Evolutionary conservation across 2,888 invertebrate genomes (phyloP).

Genomic region (Pediacus dermestoides): DNA sequence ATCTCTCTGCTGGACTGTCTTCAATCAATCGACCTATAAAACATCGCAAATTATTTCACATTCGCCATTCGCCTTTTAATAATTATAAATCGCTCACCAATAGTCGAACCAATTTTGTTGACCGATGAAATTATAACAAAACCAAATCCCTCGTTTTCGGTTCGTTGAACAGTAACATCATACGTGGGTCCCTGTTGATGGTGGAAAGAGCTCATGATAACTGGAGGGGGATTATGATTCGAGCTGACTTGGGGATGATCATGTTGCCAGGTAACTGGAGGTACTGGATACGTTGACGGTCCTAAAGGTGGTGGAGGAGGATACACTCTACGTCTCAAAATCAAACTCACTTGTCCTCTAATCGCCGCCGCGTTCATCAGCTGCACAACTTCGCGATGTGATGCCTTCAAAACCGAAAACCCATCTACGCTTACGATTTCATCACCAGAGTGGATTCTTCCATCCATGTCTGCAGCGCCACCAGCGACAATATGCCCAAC

Average conservation of each 20-base stretch:
- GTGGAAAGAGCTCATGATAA: conserved; percentile 27
- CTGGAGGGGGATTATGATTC: conserved; percentile 23
- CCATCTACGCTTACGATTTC: conserved; percentile 93
- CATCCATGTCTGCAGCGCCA: conserved; percentile 90
- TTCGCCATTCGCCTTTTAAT: not conserved
- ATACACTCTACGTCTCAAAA: conserved; percentile 60
- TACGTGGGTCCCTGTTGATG: conserved; percentile 69
- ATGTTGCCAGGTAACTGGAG: conserved; percentile 28
- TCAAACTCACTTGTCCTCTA: conserved; percentile 80
- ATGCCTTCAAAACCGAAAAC: conserved; percentile 62
- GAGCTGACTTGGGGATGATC: too few species aligned
- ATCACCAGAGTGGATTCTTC: conserved; percentile 86
- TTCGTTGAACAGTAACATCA: conserved; percentile 85
- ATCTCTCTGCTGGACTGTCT: conserved; percentile 92
- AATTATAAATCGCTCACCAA: conserved; percentile 57
- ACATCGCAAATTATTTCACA: not conserved
- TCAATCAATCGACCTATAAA: conserved; percentile 84
- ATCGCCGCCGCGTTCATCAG: conserved; percentile 86
- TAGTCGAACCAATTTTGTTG: conserved; percentile 82
- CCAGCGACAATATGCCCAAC: conserved; percentile 96
- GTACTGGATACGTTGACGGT: conserved; percentile 40
- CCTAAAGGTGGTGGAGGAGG: conserved; percentile 35
- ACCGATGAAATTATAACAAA: conserved; percentile 98
- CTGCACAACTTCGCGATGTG: conserved; percentile 91
- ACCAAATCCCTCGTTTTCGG: conserved; percentile 95